These are phyloP conservation scores for Leucozona laternaria DNA, from an alignment of 2,888 invertebrate species.

Conservation along the genomic window DNA sequence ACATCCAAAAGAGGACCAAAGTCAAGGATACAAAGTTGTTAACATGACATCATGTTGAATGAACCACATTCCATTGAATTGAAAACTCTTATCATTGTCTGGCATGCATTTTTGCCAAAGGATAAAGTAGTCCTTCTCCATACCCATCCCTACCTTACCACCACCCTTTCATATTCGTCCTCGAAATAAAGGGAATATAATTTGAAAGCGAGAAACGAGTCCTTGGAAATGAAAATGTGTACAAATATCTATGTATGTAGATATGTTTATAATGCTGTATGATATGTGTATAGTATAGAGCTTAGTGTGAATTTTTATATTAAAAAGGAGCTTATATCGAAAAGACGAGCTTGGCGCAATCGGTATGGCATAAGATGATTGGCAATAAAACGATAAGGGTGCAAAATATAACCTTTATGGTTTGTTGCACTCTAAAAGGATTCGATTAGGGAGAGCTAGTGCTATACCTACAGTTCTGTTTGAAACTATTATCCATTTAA, in stretches of 20 bases:
- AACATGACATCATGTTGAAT: constrained; percentile 69
- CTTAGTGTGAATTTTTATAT: constrained; percentile 32
- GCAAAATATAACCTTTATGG: constrained; percentile 66
- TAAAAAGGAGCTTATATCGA: constrained; percentile 25
- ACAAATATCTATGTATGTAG: neutral
- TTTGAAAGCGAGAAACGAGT: constrained; percentile 34
- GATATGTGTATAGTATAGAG: neutral
- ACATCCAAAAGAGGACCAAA: constrained; percentile 27
- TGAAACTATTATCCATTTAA: constrained; percentile 53
- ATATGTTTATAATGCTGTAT: no score
- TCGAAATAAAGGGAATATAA: constrained; percentile 27
- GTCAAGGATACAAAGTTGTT: constrained; percentile 72
- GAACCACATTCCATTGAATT: constrained; percentile 71
- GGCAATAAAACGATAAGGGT: constrained; percentile 67
- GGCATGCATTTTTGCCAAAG: constrained; percentile 70
- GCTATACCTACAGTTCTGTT: constrained; percentile 1
- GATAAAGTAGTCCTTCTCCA: neutral
- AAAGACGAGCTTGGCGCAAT: constrained; percentile 37
- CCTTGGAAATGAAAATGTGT: constrained; percentile 32
- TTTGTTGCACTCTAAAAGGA: constrained; percentile 67
- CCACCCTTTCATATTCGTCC: neutral
- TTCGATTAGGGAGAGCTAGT: constrained; percentile 54
- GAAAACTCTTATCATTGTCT: constrained; percentile 73
- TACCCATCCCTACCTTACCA: no score
- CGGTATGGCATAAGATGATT: constrained; percentile 66